These are phyloP conservation scores for Vanessa tameamea DNA, from an alignment of 1,140 invertebrate genomes.

Conservation along the genomic window DNA sequence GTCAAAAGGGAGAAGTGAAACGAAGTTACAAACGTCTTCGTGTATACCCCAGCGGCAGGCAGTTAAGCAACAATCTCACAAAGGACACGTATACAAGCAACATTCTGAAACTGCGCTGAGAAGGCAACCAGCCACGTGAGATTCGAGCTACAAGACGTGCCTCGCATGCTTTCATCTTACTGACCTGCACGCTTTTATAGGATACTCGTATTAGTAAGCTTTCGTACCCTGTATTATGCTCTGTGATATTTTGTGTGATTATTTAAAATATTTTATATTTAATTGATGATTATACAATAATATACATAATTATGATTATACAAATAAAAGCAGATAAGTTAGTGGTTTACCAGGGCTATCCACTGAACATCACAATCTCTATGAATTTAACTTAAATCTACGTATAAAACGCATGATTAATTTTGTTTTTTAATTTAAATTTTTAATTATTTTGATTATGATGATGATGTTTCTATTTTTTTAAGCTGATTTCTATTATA, in stretches of 20 bases:
- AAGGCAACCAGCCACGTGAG: constrained; percentile 7
- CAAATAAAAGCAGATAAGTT: too few species aligned
- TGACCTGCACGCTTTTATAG: constrained; percentile 6
- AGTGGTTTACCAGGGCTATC: too few species aligned
- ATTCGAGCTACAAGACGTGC: constrained; percentile 1
- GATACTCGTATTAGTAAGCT: neutral
- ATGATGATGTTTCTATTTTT: too few species aligned
- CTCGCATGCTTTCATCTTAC: constrained; percentile 5
- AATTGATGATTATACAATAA: too few species aligned
- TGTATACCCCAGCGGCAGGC: constrained; percentile 1
- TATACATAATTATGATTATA: too few species aligned
- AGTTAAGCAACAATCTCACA: constrained; percentile 15
- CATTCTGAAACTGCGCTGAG: constrained; percentile 14
- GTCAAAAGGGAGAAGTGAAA: neutral
- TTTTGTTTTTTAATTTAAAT: too few species aligned
- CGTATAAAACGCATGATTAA: too few species aligned
- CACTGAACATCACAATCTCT: too few species aligned
- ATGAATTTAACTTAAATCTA: too few species aligned
- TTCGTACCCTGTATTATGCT: neutral
- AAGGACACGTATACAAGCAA: constrained; percentile 15
- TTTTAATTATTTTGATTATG: too few species aligned
- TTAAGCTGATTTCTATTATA: too few species aligned
- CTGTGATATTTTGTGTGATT: neutral
- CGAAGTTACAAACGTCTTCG: constrained; percentile 9
- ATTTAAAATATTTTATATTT: neutral